Conservation (phyloP, 2,888 invertebrate species). For the Abscondita cerata region DNA sequence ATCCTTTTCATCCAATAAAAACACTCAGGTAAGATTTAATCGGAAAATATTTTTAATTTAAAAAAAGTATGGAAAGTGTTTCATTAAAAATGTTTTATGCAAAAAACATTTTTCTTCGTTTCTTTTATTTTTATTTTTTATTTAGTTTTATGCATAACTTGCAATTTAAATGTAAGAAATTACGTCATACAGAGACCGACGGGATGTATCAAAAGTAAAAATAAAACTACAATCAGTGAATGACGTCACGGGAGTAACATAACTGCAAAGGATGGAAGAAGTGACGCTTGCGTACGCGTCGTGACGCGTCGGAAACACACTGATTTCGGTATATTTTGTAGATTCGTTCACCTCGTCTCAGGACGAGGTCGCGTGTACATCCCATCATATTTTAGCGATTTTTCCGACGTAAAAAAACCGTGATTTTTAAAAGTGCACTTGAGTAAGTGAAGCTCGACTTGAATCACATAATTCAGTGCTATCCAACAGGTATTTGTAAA, state of each 20-base stretch:
- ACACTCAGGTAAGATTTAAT: no score
- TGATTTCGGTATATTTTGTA: slow-evolving; percentile 33
- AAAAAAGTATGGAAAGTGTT: no score
- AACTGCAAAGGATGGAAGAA: slow-evolving; percentile 25
- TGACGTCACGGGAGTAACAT: slow-evolving; percentile 28
- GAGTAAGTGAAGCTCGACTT: no score
- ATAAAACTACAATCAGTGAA: slow-evolving; percentile 25
- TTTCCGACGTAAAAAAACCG: no score
- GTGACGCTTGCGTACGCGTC: slow-evolving; percentile 41
- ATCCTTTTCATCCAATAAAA: no score
- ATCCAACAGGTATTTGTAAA: slow-evolving; percentile 2
- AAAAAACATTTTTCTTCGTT: no score
- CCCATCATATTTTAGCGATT: no score
- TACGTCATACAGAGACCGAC: slow-evolving; percentile 11
- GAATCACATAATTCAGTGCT: no score
- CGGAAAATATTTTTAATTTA: neutral
- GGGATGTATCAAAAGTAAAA: slow-evolving; percentile 14
- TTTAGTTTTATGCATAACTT: no score
- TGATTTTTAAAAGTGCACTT: no score
- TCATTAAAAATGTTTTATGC: no score
- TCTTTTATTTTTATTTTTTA: no score
- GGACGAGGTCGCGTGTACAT: slow-evolving; percentile 29
- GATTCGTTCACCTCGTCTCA: slow-evolving; percentile 35
- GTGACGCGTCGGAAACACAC: slow-evolving; percentile 33
- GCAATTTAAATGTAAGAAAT: slow-evolving; percentile 14